Evolutionary conservation across 2,797 vertebrate species (phyloP).

Genomic region (Spinus olivaceus): DNA sequence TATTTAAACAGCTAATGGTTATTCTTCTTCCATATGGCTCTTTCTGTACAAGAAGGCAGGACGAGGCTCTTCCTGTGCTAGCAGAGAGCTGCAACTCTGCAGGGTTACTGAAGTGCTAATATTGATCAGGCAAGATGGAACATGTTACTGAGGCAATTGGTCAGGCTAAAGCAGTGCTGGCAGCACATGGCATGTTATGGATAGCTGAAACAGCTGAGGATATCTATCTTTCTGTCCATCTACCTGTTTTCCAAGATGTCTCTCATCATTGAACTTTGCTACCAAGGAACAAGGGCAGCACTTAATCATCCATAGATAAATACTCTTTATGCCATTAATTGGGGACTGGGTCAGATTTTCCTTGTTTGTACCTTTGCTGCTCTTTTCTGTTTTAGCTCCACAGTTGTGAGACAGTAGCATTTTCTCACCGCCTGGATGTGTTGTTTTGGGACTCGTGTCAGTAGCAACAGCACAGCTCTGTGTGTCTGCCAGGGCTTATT

Average conservation of each 20-base stretch:
- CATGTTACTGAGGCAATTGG: slow-evolving; percentile 23
- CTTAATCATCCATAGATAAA: slow-evolving; percentile 30
- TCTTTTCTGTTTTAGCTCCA: background rate
- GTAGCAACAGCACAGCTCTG: slow-evolving; percentile 38
- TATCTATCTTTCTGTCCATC: slow-evolving; percentile 48
- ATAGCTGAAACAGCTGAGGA: background rate
- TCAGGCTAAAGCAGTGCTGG: slow-evolving; percentile 16
- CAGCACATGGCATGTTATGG: slow-evolving; percentile 33
- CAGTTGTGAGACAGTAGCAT: background rate
- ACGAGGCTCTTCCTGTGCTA: background rate
- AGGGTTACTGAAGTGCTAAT: background rate
- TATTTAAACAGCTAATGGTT: background rate
- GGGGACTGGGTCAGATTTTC: background rate
- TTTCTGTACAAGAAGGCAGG: background rate
- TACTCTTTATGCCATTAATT: background rate
- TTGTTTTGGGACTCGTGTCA: slow-evolving; percentile 37
- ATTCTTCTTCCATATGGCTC: background rate
- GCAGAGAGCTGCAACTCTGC: background rate
- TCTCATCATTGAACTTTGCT: background rate
- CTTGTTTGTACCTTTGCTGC: background rate
- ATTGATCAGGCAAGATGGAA: slow-evolving; percentile 49
- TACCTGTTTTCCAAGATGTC: slow-evolving; percentile 22
- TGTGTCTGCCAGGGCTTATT: slow-evolving; percentile 31
- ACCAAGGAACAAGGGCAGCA: background rate
- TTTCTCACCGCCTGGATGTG: slow-evolving; percentile 45